These are phyloP conservation scores for Cottoperca gobio DNA, from an alignment of 2,797 vertebrate species.

Conservation along the genomic window DNA sequence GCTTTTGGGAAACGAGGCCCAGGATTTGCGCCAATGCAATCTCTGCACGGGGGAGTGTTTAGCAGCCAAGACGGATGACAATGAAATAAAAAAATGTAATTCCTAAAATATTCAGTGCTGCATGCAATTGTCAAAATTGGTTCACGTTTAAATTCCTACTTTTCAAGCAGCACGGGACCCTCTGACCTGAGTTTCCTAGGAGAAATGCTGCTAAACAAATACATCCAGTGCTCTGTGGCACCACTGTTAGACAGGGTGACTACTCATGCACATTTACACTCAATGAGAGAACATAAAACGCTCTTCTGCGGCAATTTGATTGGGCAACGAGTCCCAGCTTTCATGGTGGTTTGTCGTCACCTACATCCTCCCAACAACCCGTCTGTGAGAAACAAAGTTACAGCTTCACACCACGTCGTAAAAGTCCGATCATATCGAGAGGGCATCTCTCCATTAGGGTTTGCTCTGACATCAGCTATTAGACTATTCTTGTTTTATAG, in stretches of 20 bases:
- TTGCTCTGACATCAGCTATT: conserved; percentile 34
- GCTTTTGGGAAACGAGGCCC: neutral
- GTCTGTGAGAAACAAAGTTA: conserved; percentile 36
- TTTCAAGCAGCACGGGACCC: conserved; percentile 37
- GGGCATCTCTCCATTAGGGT: conserved; percentile 30
- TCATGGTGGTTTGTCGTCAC: conserved; percentile 75
- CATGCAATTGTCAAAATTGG: conserved; percentile 37
- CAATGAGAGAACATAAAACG: conserved; percentile 57
- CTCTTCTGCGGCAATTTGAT: conserved; percentile 32
- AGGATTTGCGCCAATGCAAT: neutral
- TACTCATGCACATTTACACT: conserved; percentile 56
- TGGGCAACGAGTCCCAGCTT: conserved; percentile 47
- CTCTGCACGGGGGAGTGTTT: conserved; percentile 12
- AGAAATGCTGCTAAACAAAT: conserved; percentile 66
- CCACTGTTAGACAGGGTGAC: conserved; percentile 49
- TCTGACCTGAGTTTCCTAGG: conserved; percentile 61
- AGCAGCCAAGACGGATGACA: conserved; percentile 15
- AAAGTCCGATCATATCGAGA: conserved; percentile 52
- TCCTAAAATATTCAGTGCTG: conserved; percentile 38
- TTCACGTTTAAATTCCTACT: conserved; percentile 47
- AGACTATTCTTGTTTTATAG: conserved; percentile 40
- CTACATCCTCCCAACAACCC: conserved; percentile 46
- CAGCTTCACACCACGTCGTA: conserved; percentile 47
- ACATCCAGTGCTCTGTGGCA: conserved; percentile 46
- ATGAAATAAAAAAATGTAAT: neutral